Percentiles rank a stretch among this genome's conserved stretches.
Evolutionary conservation across 2,888 invertebrate species (phyloP).

Genomic region (Syrista parreyssii): DNA sequence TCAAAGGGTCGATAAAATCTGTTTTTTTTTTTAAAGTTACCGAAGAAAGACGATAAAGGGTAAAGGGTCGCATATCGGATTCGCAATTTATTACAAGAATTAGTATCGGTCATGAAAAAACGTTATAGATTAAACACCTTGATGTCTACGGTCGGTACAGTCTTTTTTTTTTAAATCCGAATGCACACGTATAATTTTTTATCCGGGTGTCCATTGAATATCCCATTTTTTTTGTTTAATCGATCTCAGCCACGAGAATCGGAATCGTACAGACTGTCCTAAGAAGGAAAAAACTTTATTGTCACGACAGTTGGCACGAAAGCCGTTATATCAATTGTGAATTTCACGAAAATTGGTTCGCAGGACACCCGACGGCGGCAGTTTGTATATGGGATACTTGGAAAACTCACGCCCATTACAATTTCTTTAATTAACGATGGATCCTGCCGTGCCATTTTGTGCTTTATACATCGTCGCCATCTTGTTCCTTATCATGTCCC

Average conservation of each 20-base stretch:
- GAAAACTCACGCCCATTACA: not conserved
- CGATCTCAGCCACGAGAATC: not conserved
- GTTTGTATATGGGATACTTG: not conserved
- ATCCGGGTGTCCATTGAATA: constrained; percentile 33
- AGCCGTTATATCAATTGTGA: constrained; percentile 4
- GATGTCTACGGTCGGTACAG: constrained; percentile 31
- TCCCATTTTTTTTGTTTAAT: constrained; percentile 27
- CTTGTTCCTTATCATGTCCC: not conserved
- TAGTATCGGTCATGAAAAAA: not conserved
- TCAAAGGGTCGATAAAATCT: not conserved
- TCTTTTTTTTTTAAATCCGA: constrained; percentile 46
- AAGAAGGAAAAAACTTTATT: constrained; percentile 43
- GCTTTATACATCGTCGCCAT: not conserved
- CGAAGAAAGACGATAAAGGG: not conserved
- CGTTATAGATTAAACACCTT: not conserved
- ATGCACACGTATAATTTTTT: constrained; percentile 35
- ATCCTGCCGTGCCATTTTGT: not conserved
- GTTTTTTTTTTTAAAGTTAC: not conserved
- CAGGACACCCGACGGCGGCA: not conserved
- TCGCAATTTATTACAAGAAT: not conserved
- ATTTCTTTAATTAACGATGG: not conserved
- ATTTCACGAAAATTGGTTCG: not conserved
- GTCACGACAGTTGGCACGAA: constrained; percentile 51
- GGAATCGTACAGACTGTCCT: constrained; percentile 12
- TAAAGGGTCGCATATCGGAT: not conserved